Conservation (phyloP, 92 coral and sea anemone species). For the Galaxea fascicularis region DNA sequence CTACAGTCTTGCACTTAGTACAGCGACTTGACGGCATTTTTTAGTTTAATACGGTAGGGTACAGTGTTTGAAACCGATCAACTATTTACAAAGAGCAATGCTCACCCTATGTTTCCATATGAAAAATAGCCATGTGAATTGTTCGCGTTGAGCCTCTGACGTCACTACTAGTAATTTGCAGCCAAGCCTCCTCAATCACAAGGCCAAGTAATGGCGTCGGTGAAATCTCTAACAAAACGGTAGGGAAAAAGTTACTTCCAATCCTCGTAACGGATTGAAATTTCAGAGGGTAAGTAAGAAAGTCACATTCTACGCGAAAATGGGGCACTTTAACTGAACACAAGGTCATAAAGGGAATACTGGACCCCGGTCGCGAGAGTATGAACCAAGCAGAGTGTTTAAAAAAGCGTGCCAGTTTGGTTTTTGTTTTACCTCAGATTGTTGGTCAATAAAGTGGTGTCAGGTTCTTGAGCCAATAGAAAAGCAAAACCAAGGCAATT, state of each 20-base stretch:
- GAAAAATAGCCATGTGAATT: slow-evolving; percentile 16
- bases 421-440: slow-evolving; percentile 14
- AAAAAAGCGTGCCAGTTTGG: slow-evolving; percentile 7
- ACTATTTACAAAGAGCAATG: background rate
- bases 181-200: background rate
- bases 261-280: background rate
- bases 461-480: slow-evolving; percentile 14
- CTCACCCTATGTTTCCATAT: background rate
- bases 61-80: background rate
- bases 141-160: slow-evolving; percentile 10
- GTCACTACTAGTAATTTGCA: background rate
- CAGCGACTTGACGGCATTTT: slow-evolving; percentile 22
- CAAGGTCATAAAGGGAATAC: slow-evolving; percentile 19
- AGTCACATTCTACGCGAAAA: too few species aligned
- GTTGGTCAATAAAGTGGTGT: background rate
- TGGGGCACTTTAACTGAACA: too few species aligned
- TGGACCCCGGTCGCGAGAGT: slow-evolving; percentile 11
- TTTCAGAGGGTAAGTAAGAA: too few species aligned
- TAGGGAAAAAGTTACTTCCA: background rate
- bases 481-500: slow-evolving; percentile 20
- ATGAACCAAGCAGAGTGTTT: slow-evolving; percentile 19
- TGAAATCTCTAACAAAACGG: background rate
- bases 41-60: background rate
- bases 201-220: slow-evolving; percentile 24
- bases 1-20: slow-evolving; percentile 36